Base-by-base conservation (phyloP, 2,888 invertebrate species). In the Phengaris alcon region DNA sequence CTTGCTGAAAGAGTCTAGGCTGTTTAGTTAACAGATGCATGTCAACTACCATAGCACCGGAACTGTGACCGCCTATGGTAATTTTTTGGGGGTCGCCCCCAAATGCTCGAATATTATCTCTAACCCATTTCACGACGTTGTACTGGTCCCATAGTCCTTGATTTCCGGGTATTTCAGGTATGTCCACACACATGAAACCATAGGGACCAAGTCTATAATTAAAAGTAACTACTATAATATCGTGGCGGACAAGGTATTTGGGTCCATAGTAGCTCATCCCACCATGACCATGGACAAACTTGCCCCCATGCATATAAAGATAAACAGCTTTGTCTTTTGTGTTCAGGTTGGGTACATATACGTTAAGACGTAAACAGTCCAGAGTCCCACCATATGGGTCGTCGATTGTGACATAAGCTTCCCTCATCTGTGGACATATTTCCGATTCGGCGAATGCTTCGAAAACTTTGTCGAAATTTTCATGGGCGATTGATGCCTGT, bases 161-260 rank as follows among this genome's bases (percentile, higher is more conserved):
- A 69, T 83, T 83, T 0, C 83, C 83, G 3, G 82, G 80, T 2
- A 82, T 80, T 86, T 87, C 81, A 84, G 87, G 82, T 10, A 81
- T 82, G 35, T 85, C 85, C 15, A 86, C 76, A 77, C 84, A 84
- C 12, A 87, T 79, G 75, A 87, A 81, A 5, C 81, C 81, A 54
- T 77, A 80, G 3, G 76, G 74, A 4, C 80, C 88, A 2, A 90
- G 82, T 76, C 91, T 84, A 76, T 88, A 90, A 78, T 91, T 91
- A 6, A 90, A 76, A 1, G 90, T 89, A 0, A 85, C 82, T 8
- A 82, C 54, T 13, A 82, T 82, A 6, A 82, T 76, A 55, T 81
- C 80, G 68, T 82, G 74, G 8, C 72, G 57, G 51, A 75, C 68
- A 6, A 74, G 68, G 44, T 68, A 68, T 68, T 68, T 74, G 5